Conservation (phyloP, 2,888 invertebrate genomes). For the Drosophila koepferae region DNA sequence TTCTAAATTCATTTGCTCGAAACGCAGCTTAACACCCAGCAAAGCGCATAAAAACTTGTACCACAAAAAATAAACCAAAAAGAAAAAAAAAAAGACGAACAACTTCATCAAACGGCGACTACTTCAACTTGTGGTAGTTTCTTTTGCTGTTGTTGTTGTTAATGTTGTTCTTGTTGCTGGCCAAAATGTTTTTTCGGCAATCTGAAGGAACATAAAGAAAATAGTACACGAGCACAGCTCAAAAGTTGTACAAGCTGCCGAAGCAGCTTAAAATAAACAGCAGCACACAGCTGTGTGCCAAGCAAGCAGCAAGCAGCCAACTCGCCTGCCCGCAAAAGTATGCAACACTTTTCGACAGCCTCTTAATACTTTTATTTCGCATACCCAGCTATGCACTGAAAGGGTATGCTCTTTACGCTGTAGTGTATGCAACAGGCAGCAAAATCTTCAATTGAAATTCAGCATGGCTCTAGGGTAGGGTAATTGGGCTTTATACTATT, state of each 20-base stretch:
- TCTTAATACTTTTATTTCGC: constrained; percentile 29
- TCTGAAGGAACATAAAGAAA: constrained; percentile 59
- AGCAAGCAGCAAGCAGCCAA: constrained; percentile 37
- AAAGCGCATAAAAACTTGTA: constrained; percentile 58
- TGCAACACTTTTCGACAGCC: constrained; percentile 66
- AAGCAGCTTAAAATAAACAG: constrained; percentile 71
- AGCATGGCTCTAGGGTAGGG: neutral
- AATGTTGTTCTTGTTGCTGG: constrained; percentile 30
- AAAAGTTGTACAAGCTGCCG: constrained; percentile 55
- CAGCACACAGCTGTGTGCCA: constrained; percentile 23
- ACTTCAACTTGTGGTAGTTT: constrained; percentile 46
- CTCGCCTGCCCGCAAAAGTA: constrained; percentile 61
- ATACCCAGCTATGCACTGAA: neutral
- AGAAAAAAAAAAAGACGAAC: constrained; percentile 41
- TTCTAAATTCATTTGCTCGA: constrained; percentile 75
- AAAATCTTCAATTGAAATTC: no score
- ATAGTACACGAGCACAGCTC: constrained; percentile 47
- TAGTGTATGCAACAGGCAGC: neutral
- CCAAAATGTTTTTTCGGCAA: constrained; percentile 60
- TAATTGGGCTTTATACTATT: neutral
- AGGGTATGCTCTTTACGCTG: neutral
- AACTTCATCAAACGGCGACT: constrained; percentile 72
- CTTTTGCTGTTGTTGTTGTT: neutral
- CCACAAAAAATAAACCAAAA: constrained; percentile 22
- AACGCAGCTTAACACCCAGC: constrained; percentile 77